Conservation (phyloP, 2,113 vertebrate species). For the Megaleporinus macrocephalus region DNA sequence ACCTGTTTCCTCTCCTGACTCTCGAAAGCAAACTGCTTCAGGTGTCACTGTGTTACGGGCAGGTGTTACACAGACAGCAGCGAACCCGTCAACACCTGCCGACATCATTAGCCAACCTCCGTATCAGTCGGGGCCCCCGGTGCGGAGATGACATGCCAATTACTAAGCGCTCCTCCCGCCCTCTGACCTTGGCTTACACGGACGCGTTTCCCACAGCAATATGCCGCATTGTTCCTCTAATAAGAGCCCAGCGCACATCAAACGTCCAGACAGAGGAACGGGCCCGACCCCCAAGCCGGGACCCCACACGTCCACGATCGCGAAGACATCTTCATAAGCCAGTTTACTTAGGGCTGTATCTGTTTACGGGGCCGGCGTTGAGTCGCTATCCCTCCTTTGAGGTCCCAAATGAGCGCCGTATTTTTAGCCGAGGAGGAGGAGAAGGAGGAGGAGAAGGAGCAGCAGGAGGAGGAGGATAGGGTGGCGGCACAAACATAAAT, state of each 20-base stretch:
- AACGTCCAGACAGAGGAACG: conserved; percentile 22
- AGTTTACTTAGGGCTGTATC: conserved; percentile 49
- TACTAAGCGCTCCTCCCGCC: conserved; percentile 24
- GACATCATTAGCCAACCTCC: too few relatives aligned
- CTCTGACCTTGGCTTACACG: conserved; percentile 31
- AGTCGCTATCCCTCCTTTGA: conserved; percentile 65
- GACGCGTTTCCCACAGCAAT: conserved; percentile 21
- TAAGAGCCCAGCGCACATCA: conserved; percentile 26
- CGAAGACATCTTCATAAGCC: conserved; percentile 51
- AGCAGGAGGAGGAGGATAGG: conserved; percentile 73
- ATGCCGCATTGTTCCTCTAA: conserved; percentile 9
- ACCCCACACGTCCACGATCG: conserved; percentile 2
- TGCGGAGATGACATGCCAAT: not conserved
- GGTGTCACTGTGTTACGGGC: too few relatives aligned
- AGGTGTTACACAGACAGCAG: too few relatives aligned
- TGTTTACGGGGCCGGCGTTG: conserved; percentile 40
- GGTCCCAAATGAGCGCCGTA: conserved; percentile 75
- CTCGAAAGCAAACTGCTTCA: too few relatives aligned
- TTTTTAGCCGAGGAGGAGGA: conserved; percentile 73
- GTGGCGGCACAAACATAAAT: conserved; percentile 78
- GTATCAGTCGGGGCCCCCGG: too few relatives aligned
- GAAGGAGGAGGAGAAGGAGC: conserved; percentile 68
- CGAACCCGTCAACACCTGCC: too few relatives aligned
- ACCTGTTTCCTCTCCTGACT: too few relatives aligned
- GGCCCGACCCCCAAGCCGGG: not conserved